These are phyloP conservation scores for Acarapis woodi DNA, from an alignment of 1,140 invertebrate species.

Conservation along the genomic window DNA sequence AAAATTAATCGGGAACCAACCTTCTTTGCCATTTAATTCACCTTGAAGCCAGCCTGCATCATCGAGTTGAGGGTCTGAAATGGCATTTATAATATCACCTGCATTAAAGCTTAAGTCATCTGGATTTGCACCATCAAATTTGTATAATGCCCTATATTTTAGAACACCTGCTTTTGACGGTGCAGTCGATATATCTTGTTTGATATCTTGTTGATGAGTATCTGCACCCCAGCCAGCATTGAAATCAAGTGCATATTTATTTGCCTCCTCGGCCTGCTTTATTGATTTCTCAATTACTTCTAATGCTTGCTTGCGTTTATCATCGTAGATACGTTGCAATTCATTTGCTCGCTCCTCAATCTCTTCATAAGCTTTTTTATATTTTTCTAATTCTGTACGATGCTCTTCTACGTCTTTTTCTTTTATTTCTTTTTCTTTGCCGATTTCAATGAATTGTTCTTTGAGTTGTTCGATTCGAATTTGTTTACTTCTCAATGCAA, in stretches of 20 bases:
- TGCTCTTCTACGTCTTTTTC: conserved; percentile 51
- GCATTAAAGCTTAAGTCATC: conserved; percentile 84
- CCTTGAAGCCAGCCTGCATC: conserved; percentile 95
- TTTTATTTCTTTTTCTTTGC: conserved; percentile 36
- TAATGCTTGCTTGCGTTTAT: conserved; percentile 2
- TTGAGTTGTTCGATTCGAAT: conserved; percentile 52
- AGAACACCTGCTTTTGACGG: neutral
- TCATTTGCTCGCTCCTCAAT: neutral
- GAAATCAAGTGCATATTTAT: neutral
- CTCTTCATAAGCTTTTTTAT: conserved; percentile 3
- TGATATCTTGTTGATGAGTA: neutral
- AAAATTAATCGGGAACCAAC: conserved; percentile 96
- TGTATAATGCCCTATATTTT: conserved; percentile 61
- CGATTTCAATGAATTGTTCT: conserved; percentile 33
- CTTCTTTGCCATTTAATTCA: conserved; percentile 49
- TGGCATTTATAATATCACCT: conserved; percentile 65
- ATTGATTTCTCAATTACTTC: neutral
- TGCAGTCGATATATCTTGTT: neutral
- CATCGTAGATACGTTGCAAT: conserved; percentile 3
- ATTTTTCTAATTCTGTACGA: conserved; percentile 29
- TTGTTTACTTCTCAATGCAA: conserved; percentile 20
- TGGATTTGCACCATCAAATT: conserved; percentile 62
- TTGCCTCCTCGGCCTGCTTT: neutral
- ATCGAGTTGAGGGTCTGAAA: conserved; percentile 19
- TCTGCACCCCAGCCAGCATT: neutral